Conservation (phyloP, 2,888 invertebrate species). For the Adineta ricciae region DNA sequence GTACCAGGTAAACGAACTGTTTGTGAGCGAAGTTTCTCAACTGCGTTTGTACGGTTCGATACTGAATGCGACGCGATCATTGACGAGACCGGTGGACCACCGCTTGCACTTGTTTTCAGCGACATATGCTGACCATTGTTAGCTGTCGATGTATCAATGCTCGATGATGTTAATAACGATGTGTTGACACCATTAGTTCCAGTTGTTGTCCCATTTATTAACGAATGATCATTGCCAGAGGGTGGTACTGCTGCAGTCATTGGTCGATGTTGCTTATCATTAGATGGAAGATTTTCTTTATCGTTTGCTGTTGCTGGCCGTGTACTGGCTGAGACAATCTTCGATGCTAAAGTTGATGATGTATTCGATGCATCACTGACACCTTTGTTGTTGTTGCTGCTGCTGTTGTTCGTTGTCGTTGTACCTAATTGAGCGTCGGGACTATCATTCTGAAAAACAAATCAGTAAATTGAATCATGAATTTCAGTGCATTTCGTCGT, state of each 20-base stretch:
- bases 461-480: not conserved
- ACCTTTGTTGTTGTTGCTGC: not conserved
- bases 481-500: not conserved
- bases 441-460: not conserved
- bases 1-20: constrained; percentile 5
- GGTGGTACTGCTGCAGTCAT: not conserved
- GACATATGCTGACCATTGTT: not conserved
- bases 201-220: not conserved
- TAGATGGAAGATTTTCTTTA: constrained; percentile 8
- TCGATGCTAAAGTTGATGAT: not conserved
- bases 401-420: not conserved
- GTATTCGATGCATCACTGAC: constrained; percentile 2
- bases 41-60: not conserved
- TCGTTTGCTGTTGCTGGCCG: constrained; percentile 4
- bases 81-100: not conserved
- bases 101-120: constrained; percentile 4
- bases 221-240: not conserved
- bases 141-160: not conserved
- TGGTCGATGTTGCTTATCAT: constrained; percentile 1
- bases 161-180: constrained; percentile 1
- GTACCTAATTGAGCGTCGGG: not conserved
- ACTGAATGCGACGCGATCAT: not conserved
- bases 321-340: not conserved
- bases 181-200: not conserved
- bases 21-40: constrained; percentile 5